Evolutionary conservation across 2,113 vertebrate genomes (phyloP), one percentile per base, ranked within the genome.

Genomic region (Marmota flaviventris): DNA sequence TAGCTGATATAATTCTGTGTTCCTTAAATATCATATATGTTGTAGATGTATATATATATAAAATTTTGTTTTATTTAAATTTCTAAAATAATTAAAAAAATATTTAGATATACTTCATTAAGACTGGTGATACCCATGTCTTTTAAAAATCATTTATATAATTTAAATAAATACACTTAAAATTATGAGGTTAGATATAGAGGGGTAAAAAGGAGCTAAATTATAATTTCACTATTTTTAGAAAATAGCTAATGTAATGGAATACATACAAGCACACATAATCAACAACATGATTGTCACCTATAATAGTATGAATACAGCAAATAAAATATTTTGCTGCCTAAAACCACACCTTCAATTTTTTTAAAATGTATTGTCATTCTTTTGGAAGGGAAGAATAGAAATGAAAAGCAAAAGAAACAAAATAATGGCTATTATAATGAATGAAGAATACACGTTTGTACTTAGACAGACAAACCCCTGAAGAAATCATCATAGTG

Each of bases 341-440:
- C 3, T 77, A 70, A 18, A 53, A 5, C 27, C 5, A 76, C 45
- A 82, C 4, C 34, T 83, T 83, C 67, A 45, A 72, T 45, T 45
- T 67, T 58, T 58, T 58, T 34, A 61, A 92, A 63, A 82, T 25
- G 4, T 42, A 87, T 75, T 77, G 32, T 78, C 78, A 83, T 56
- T 89, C 78, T 65, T 93, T 53, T 75, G n/a, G 22, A 91, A 87
- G 29, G 29, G 72, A 72, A 92, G 56, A 91, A 39, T 42, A 42
- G 20, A 83, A 82, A 53, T 73, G 3, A 85, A 72, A 58, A 85
- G 24, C 4, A 85, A 90, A 61, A 4, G 20, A 91, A 92, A 61
- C 10, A 7, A 61, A 63, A 67, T 24, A 81, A 69, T 48, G 17
- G 5, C 6, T 78, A 39, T 12, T 77, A 45, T 63, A 75, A 70